A percentile compares a stretch with the other conserved stretches of the same genome.
Evolutionary conservation across 1,140 invertebrate genomes (phyloP).

Genomic region (Oedothorax gibbosus): DNA sequence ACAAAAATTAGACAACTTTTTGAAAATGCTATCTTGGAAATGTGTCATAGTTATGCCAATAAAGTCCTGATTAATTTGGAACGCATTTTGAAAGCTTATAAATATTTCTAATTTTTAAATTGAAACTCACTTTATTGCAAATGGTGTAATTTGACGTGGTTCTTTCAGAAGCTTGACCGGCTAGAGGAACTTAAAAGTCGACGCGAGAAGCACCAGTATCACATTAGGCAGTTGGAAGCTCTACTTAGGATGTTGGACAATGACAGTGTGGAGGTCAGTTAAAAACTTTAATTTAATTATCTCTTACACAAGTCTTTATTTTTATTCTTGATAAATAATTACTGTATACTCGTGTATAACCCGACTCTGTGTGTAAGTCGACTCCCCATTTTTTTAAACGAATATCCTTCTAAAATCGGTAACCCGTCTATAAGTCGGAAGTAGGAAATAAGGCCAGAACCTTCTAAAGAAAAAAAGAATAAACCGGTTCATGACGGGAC

Average conservation of each 20-base stretch:
- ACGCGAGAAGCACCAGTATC: slow-evolving; percentile 94
- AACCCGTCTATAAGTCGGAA: too few relatives aligned
- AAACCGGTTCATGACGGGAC: too few relatives aligned
- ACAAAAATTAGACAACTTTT: too few relatives aligned
- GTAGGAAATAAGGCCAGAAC: too few relatives aligned
- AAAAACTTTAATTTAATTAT: too few relatives aligned
- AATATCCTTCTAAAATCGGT: too few relatives aligned
- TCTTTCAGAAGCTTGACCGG: slow-evolving; percentile 83
- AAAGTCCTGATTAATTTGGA: background rate
- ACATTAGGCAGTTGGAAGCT: slow-evolving; percentile 97
- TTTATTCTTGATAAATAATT: too few relatives aligned
- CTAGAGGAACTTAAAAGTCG: slow-evolving; percentile 92
- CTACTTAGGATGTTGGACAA: slow-evolving; percentile 97
- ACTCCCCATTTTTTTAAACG: too few relatives aligned
- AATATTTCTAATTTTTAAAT: background rate
- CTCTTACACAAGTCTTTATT: too few relatives aligned
- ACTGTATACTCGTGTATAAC: too few relatives aligned
- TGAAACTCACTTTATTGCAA: background rate
- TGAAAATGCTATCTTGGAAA: background rate
- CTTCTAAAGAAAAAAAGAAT: too few relatives aligned
- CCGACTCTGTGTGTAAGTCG: too few relatives aligned
- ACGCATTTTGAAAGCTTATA: background rate
- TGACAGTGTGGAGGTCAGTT: slow-evolving; percentile 93
- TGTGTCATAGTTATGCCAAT: background rate
- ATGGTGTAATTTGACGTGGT: background rate